Evolutionary conservation across 2,888 invertebrate species (phyloP).

Genomic region (Myopa tessellatipennis): DNA sequence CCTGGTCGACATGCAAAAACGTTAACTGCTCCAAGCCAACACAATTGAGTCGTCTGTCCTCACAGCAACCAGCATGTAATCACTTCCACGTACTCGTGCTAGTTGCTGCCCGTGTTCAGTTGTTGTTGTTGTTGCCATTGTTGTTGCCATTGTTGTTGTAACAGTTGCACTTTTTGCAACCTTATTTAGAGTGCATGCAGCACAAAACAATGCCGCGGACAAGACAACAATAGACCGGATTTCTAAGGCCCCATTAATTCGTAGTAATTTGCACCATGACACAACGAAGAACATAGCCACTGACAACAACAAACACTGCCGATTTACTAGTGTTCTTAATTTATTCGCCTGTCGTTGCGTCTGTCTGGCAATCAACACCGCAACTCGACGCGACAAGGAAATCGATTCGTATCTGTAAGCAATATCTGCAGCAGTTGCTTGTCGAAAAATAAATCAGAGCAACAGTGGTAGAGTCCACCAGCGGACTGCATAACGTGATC

Average conservation of each 20-base stretch:
- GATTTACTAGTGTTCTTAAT: background rate
- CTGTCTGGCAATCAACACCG: background rate
- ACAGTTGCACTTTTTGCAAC: background rate
- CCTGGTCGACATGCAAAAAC: background rate
- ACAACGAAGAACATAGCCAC: background rate
- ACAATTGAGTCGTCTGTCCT: no score
- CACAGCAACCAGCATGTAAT: no score
- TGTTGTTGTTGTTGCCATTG: background rate
- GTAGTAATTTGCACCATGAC: background rate
- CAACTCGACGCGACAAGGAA: background rate
- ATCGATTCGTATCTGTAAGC: no score
- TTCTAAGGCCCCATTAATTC: conserved; percentile 1
- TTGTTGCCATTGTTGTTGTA: background rate
- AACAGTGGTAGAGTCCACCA: background rate
- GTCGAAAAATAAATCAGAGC: background rate
- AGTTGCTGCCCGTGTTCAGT: no score
- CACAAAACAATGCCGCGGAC: background rate
- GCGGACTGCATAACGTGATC: background rate
- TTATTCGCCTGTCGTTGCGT: background rate
- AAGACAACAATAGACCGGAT: background rate
- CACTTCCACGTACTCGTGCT: no score
- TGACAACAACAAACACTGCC: no score
- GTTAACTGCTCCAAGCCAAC: background rate
- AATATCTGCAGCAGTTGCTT: background rate
- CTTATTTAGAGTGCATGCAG: background rate